Base-by-base conservation (phyloP, 2,888 invertebrate genomes). In the Ferrisia virgata region DNA sequence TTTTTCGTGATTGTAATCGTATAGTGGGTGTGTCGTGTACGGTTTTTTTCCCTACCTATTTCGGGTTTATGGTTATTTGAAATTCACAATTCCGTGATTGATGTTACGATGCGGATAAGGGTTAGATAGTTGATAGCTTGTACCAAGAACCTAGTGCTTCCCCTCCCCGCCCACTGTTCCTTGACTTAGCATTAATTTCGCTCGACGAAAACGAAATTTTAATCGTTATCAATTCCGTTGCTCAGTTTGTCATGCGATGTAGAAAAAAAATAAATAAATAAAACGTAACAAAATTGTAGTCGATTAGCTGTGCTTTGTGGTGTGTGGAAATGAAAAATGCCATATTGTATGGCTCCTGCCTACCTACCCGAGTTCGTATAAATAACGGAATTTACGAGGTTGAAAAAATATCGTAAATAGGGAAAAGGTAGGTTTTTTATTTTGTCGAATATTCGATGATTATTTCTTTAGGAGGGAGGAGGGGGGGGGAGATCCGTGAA, bases 61-160 rank as follows among this genome's bases (percentile, higher is more conserved):
- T 47, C 18, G 47, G 8, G 18, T 47, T 47, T 47, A 47, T 47
- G 47, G 47, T 3, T 47, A 47, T 47, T 47, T 47, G 64, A 64
- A 64, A 64, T 64, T 64, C 25, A 64, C 28, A 28, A 33, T 72
- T 72, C 72, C 72, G 72, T 72, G 72, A 72, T 72, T n/a, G 33
- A 33, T 31, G 33, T 15, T 33, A 2, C 31, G 53, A 47, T 18
- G 11, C 13, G 72, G 72, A 33, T 2, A 33, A 6, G 33, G n/a
- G 31, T 22, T 72, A 36, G n/a, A 33, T 72, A 47, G 2, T n/a
- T n/a, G n/a, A 11, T 2, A 2, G 47, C 4, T 18, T 18, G 47
- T 47, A 47, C 47, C 47, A 47, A 47, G 47, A 5, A 40, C 40
- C n/a, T n/a, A n/a, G n/a, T n/a, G n/a, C n/a, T n/a, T n/a, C n/a